Percentiles rank a stretch among this genome's conserved stretches.
phyloP scores from a whole-genome alignment of 2,888 invertebrate genomes.

The Lycocerus yunnanus region DNA sequence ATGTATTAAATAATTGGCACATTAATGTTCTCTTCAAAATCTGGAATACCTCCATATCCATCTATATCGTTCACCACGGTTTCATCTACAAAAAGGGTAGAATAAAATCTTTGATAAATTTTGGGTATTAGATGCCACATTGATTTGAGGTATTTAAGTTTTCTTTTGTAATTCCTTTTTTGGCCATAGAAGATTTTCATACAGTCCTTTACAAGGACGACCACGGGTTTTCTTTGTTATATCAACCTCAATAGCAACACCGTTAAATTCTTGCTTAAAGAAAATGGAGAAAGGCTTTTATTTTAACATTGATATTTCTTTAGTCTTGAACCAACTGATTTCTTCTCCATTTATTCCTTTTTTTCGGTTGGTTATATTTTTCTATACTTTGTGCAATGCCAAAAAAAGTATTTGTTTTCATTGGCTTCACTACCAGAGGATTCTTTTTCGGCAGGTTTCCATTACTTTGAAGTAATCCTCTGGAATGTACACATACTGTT shows the following conservation, averaged over 20 bases:
- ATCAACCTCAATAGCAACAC: background rate
- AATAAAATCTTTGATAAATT: background rate
- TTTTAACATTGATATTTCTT: background rate
- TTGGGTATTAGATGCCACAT: slow-evolving; percentile 2
- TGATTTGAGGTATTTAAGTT: background rate
- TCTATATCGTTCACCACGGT: too few relatives aligned
- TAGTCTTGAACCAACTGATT: slow-evolving; percentile 1
- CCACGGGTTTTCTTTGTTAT: background rate
- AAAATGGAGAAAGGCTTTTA: background rate
- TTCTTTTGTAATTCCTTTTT: background rate
- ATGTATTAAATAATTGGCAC: too few relatives aligned
- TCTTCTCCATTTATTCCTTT: background rate
- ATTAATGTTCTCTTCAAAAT: too few relatives aligned
- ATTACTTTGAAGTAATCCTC: too few relatives aligned
- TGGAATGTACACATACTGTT: too few relatives aligned
- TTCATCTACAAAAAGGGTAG: background rate
- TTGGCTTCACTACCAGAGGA: too few relatives aligned
- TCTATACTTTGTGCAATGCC: too few relatives aligned
- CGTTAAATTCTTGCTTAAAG: slow-evolving; percentile 2
- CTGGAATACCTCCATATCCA: too few relatives aligned
- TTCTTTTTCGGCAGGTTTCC: too few relatives aligned
- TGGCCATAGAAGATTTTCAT: background rate
- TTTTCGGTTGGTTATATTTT: too few relatives aligned
- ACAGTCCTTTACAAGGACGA: background rate
- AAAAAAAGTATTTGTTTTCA: too few relatives aligned